Base-by-base conservation (phyloP, 2,888 invertebrate species). In the Operophtera brumata region DNA sequence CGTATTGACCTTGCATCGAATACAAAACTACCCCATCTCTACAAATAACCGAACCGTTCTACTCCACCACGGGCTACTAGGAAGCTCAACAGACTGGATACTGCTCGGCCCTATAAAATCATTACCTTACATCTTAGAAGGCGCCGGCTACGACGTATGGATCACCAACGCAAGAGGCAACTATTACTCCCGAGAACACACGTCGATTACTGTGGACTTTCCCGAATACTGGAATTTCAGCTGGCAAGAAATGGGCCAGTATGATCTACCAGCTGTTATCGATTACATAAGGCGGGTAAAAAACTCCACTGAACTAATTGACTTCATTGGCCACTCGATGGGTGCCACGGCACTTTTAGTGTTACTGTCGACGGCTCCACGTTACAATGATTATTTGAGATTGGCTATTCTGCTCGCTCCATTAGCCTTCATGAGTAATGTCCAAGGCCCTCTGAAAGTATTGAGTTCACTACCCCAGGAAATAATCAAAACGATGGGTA, bases 61-160 rank as follows among this genome's bases (percentile, higher is more conserved):
- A 42, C 72, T 86, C 37, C 83, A 85, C 51, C 87, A 86, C 43
- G 86, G 86, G 8, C 57, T 87, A 43, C 71, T 86, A 0, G 86
- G 85, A 6, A 86, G 85, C 59, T 86, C 87, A 0, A 80, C 80
- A 0, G 86, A 86, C 63, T 87, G 87, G 87, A 71, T 86, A 42
- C 59, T 86, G 50, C 66, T 82, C n/a, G 86, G 85, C 32, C 65
- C 82, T 1, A 61, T 67, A 42, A 76, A 80, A 51, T 81, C 84
- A 5, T 70, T 87, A n/a, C 82, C 86, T 0, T 86, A 85, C 48
- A 61, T 83, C 1, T 57, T 95, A 81, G 84, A 90, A 80, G 84
- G 94, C 57, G 78, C 78, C 1, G 91, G 92, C 0, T 91, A 90
- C 57, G 92, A 92, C 51, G 91, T 92, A 1, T 95, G 87, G 95